A percentile compares a stretch with the other conserved stretches of the same genome.
Conservation (phyloP, 2,888 invertebrate species). For the Xestia c-nigrum region DNA sequence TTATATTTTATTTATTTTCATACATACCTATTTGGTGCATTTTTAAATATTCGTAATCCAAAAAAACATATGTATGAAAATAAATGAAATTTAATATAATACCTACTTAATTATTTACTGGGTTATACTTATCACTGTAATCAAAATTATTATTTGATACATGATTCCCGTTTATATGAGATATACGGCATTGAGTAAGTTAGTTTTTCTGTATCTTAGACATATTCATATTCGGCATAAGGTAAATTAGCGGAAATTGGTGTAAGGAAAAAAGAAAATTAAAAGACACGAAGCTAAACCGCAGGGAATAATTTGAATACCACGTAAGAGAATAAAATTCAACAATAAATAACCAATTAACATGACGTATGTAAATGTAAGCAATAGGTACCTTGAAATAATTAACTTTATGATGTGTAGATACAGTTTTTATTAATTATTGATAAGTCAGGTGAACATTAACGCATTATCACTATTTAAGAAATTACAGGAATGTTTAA, state of each 20-base stretch:
- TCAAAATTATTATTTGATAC: no score
- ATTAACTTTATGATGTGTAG: background rate
- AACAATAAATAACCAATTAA: background rate
- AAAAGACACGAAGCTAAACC: background rate
- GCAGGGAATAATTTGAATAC: background rate
- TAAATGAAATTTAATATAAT: no score
- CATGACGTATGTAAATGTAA: background rate
- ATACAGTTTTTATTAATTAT: background rate
- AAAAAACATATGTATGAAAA: no score
- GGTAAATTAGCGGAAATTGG: background rate
- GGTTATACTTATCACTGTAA: no score
- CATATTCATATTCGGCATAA: background rate
- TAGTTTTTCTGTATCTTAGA: background rate
- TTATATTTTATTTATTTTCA: background rate
- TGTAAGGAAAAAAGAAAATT: background rate
- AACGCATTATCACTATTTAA: background rate
- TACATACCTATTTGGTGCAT: background rate
- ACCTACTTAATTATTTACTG: no score
- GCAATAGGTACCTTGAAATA: background rate
- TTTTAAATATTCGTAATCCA: background rate
- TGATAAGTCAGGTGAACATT: background rate
- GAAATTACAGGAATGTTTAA: no score
- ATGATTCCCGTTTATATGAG: no score
- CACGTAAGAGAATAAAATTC: background rate
- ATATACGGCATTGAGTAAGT: background rate